These are phyloP conservation scores for Neodiprion pinetum DNA, from an alignment of 1,140 invertebrate genomes.

Conservation along the genomic window DNA sequence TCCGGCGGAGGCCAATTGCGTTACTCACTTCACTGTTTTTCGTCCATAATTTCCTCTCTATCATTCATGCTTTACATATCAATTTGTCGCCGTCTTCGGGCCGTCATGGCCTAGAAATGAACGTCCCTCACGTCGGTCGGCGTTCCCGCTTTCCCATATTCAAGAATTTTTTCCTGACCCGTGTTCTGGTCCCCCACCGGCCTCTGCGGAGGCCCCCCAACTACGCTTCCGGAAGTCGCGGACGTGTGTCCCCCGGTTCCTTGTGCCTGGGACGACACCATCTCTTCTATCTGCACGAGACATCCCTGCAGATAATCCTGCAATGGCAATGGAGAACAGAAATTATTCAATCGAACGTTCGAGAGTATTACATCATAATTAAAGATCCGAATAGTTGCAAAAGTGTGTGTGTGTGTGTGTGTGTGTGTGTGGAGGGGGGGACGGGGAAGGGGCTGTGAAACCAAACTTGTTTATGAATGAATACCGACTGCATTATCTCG, in stretches of 20 bases:
- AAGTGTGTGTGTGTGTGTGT: too few species aligned
- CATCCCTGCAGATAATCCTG: conserved; percentile 79
- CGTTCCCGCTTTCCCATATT: conserved; percentile 76
- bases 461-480: too few species aligned
- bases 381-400: too few species aligned
- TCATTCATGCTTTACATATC: too few species aligned
- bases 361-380: background rate
- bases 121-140: conserved; percentile 82
- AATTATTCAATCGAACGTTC: conserved; percentile 9
- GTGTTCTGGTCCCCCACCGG: conserved; percentile 54
- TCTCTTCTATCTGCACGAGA: conserved; percentile 76
- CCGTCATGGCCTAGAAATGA: conserved; percentile 64
- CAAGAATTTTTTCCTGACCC: conserved; percentile 64
- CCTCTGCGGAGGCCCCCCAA: conserved; percentile 39
- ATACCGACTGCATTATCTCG: too few species aligned
- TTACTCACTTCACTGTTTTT: too few species aligned
- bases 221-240: conserved; percentile 35
- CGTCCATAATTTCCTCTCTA: too few species aligned
- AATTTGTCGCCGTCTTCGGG: conserved; percentile 8
- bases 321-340: conserved; percentile 38
- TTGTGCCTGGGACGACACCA: conserved; percentile 65
- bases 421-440: too few species aligned
- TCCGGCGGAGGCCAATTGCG: too few species aligned
- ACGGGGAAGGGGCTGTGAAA: too few species aligned
- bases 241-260: conserved; percentile 38